Base-by-base conservation (phyloP, 2,888 invertebrate species). In the Tetropium fuscum region DNA sequence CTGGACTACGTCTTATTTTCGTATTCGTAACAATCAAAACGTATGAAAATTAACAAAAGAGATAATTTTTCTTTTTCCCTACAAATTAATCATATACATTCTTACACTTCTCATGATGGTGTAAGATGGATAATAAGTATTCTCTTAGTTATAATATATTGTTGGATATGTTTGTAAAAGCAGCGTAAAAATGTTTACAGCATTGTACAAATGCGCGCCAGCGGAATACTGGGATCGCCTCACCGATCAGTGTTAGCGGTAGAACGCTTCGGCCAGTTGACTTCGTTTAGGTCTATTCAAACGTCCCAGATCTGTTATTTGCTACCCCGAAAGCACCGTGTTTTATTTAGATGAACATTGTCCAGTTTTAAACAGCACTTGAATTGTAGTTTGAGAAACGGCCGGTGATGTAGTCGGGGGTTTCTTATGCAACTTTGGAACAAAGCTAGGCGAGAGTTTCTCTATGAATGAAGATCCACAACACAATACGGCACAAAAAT, bases 161-260 rank as follows among this genome's bases (percentile, higher is more conserved):
- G n/a, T n/a, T n/a, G n/a, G n/a, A n/a, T n/a, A n/a, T n/a, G n/a
- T n/a, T n/a, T n/a, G n/a, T n/a, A n/a, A n/a, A n/a, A n/a, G n/a
- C n/a, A n/a, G n/a, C n/a, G n/a, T n/a, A n/a, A n/a, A n/a, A n/a
- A n/a, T n/a, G n/a, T n/a, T n/a, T n/a, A n/a, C n/a, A n/a, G n/a
- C n/a, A n/a, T n/a, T n/a, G n/a, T n/a, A n/a, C n/a, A 13, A 34
- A 18, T 2, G 19, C 6, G 19, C 38, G 19, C 38, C 41, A 41
- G 7, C 22, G 41, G 3, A 16, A 1, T 41, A 13, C 19, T 60
- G 47, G 58, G 62, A 63, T 56, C 47, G 20, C 43, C 27, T 36
- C 44, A 60, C 58, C 60, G 60, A 60, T 63, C 44, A 18, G 38
- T 25, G 43, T 32, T 43, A 43, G 38, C 53, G n/a, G 11, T 43